Percentiles rank a stretch among this genome's conserved stretches.
These are phyloP conservation scores for Tupaia tana DNA, from an alignment of 2,113 vertebrate species.

Conservation along the genomic window DNA sequence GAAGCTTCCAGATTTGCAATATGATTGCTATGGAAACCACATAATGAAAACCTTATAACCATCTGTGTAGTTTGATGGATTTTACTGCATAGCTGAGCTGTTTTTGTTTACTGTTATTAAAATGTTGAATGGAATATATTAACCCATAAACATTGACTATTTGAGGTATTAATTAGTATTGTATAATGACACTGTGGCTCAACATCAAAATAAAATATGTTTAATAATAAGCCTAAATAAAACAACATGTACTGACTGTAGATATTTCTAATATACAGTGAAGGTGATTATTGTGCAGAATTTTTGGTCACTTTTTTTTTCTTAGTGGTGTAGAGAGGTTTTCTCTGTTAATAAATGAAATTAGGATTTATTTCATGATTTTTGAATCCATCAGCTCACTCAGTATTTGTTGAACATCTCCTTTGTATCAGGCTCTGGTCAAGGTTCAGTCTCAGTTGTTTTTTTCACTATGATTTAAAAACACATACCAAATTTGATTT, in stretches of 20 bases:
- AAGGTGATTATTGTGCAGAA: conserved; percentile 63
- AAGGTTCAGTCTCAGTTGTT: conserved; percentile 42
- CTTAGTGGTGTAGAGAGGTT: conserved; percentile 21
- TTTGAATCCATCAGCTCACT: conserved; percentile 34
- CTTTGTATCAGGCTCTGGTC: conserved; percentile 56
- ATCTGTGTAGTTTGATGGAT: conserved; percentile 89
- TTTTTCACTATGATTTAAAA: conserved; percentile 13
- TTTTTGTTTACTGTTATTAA: conserved; percentile 90
- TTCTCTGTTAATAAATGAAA: conserved; percentile 70
- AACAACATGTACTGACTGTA: background rate
- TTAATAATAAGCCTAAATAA: conserved; percentile 78
- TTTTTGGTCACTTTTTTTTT: conserved; percentile 74
- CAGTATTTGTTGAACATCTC: conserved; percentile 4
- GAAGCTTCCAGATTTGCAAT: conserved; percentile 90
- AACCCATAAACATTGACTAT: conserved; percentile 80
- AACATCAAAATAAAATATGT: conserved; percentile 76
- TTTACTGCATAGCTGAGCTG: conserved; percentile 87
- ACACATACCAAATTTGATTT: conserved; percentile 28
- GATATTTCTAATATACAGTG: conserved; percentile 40
- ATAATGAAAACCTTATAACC: conserved; percentile 90
- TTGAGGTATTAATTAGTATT: conserved; percentile 84
- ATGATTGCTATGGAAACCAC: conserved; percentile 93
- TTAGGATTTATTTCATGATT: conserved; percentile 38
- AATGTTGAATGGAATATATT: conserved; percentile 86
- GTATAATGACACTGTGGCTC: conserved; percentile 69